phyloP scores from a whole-genome alignment of 2,888 invertebrate species.

The Ornithoptera priamus region DNA sequence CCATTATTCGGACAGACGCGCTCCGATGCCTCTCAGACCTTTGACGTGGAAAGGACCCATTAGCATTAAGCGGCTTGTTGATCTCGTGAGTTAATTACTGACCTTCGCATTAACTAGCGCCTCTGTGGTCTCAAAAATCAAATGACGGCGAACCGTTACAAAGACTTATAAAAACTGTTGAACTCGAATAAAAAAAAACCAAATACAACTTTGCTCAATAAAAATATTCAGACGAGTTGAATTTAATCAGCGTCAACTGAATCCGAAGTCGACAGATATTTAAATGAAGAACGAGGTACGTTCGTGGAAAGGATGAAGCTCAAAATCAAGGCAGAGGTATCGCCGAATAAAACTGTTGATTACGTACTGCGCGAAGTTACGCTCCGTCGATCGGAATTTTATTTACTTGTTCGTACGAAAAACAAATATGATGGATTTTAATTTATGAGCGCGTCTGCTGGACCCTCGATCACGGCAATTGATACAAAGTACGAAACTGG shows the following conservation, averaged over 20 bases:
- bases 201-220: constrained; percentile 37
- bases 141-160: constrained; percentile 35
- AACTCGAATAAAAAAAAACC: constrained; percentile 22
- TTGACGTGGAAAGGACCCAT: constrained; percentile 77
- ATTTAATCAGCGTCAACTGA: constrained; percentile 62
- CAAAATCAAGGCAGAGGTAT: constrained; percentile 68
- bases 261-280: constrained; percentile 58
- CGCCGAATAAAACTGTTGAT: constrained; percentile 74
- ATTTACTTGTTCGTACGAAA: constrained; percentile 69
- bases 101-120: constrained; percentile 63
- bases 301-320: constrained; percentile 52
- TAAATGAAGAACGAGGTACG: constrained; percentile 58
- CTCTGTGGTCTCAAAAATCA: constrained; percentile 42
- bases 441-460: constrained; percentile 66
- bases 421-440: constrained; percentile 76
- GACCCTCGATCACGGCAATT: constrained; percentile 45
- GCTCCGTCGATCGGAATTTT: constrained; percentile 71
- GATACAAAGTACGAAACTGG: constrained; percentile 45
- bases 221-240: constrained; percentile 48
- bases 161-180: constrained; percentile 9
- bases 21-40: constrained; percentile 75
- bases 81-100: constrained; percentile 75
- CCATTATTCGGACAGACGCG: constrained; percentile 77
- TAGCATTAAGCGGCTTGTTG: constrained; percentile 75
- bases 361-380: constrained; percentile 67